Evolutionary conservation across 2,888 invertebrate species (phyloP), one percentile per base, ranked within the genome.

Genomic region (Oasisia sp.): DNA sequence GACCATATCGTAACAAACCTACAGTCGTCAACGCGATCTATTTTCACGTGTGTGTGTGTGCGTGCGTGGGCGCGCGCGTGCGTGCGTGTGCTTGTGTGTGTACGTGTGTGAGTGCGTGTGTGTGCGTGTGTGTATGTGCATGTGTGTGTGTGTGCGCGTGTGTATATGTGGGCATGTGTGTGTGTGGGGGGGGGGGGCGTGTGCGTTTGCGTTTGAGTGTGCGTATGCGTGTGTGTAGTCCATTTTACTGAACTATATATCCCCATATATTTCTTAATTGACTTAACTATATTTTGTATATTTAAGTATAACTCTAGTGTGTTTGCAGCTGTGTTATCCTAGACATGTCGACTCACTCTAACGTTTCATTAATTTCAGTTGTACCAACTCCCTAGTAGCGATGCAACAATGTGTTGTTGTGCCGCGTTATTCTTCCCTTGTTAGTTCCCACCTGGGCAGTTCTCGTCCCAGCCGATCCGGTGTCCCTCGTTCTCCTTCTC

Each of bases 401-500:
- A 38, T 38, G 38, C 38, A 38, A 38, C 38, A 1, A 38, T 38
- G 38, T 9, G 9, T 50, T 7, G 12, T 1, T 50, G 14, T 50
- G 50, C 9, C 14, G 14, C 12, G 9, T 50, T 50, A 50, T 50
- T 12, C 5, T 9, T 50, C 9, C 12, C 1, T 50, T 50, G 3
- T 12, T 50, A 50, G 5, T 90, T 32, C 90, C 90, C 5, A 32
- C 44, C 90, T 90, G 90, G 90, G 27, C 90, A 90, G 38, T 90
- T 90, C 8, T 90, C 90, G 19, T 92, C 92, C 94, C 94, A 94
- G 32, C 93, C 93, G 32, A 94, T 45, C 27, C 38, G 27, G 32
- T 94, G 91, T 32, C 93, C 93, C 38, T 93, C 90, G 91, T 94
- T 94, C 92, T 94, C 90, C 90, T 97, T 97, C 92, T 97, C 97